A percentile compares a stretch with the other conserved stretches of the same genome.
Conservation (phyloP, 2,797 vertebrate species). For the Hapalemur alaotrensis region DNA sequence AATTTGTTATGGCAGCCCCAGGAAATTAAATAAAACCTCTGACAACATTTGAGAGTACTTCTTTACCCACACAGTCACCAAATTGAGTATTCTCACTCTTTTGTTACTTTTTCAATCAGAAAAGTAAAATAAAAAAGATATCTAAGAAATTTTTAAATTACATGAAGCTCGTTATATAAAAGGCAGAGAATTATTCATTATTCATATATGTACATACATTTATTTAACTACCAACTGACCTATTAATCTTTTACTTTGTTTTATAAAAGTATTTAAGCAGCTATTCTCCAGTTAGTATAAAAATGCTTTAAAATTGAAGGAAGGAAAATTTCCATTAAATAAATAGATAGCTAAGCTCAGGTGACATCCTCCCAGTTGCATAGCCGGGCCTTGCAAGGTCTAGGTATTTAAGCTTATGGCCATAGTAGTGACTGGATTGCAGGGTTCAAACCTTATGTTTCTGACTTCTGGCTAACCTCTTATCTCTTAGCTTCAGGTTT, state of each 20-base stretch:
- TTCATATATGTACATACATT: background rate
- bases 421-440: background rate
- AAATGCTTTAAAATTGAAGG: background rate
- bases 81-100: background rate
- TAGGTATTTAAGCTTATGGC: slow-evolving; percentile 4
- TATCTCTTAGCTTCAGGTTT: slow-evolving; percentile 62
- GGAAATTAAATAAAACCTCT: background rate
- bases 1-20: background rate
- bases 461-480: slow-evolving; percentile 46
- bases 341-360: background rate
- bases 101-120: background rate
- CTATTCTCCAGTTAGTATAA: background rate
- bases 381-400: background rate
- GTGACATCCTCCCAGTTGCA: background rate
- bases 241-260: background rate
- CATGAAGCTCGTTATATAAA: background rate
- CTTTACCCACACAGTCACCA: background rate
- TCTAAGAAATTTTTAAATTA: background rate
- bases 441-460: background rate
- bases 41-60: background rate
- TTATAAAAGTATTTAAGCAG: background rate
- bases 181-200: background rate
- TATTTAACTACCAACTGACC: background rate
- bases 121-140: background rate
- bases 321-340: background rate